These are phyloP conservation scores for Holocentrus rufus DNA, from an alignment of 2,797 vertebrate species.

Conservation along the genomic window DNA sequence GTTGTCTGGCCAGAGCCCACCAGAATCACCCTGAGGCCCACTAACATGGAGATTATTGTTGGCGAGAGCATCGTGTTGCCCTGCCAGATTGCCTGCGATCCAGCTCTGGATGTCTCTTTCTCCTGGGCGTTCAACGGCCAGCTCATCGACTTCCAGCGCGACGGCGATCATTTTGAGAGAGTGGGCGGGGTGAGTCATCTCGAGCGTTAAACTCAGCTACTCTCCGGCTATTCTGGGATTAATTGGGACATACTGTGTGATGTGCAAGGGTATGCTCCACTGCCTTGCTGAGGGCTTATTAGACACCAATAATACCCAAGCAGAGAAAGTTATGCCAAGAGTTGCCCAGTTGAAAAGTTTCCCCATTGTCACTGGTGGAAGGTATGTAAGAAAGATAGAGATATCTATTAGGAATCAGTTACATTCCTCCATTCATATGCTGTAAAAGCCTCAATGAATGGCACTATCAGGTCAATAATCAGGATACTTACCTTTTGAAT, in stretches of 20 bases:
- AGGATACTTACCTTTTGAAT: constrained; percentile 50
- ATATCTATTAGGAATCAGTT: constrained; percentile 19
- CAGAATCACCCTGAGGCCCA: constrained; percentile 91
- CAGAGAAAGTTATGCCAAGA: constrained; percentile 28
- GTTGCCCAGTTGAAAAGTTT: constrained; percentile 38
- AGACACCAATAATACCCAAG: constrained; percentile 44
- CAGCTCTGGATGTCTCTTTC: constrained; percentile 90
- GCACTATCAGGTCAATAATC: constrained; percentile 26
- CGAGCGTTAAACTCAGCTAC: constrained; percentile 53
- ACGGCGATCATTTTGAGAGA: constrained; percentile 91
- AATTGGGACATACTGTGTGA: constrained; percentile 62
- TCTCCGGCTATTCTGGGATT: constrained; percentile 60
- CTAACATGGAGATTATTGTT: constrained; percentile 94
- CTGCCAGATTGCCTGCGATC: constrained; percentile 93
- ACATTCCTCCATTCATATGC: constrained; percentile 14
- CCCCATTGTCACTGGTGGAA: constrained; percentile 21
- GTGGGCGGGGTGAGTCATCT: constrained; percentile 91
- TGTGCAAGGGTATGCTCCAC: constrained; percentile 49
- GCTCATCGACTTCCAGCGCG: constrained; percentile 88
- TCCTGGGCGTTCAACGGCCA: constrained; percentile 95
- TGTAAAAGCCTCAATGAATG: constrained; percentile 15
- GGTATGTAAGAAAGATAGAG: constrained; percentile 31
- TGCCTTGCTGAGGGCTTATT: constrained; percentile 45
- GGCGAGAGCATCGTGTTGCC: constrained; percentile 94
- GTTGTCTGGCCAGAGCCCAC: constrained; percentile 88